Evolutionary conservation across 2,888 invertebrate species (phyloP), one percentile per base, ranked within the genome.

Genomic region (Magallana nippona): DNA sequence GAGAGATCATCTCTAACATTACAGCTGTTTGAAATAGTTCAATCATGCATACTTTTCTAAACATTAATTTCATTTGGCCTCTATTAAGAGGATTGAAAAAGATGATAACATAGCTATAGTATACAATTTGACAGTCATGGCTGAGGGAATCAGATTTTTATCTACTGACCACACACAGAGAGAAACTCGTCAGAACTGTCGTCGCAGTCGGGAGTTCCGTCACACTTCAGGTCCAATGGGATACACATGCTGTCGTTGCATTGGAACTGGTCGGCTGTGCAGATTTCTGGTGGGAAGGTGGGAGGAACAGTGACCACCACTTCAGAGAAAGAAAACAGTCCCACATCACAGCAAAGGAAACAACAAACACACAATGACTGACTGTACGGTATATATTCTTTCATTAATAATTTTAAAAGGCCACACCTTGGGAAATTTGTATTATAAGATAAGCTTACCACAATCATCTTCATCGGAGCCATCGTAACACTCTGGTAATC

Each of bases 391-490:
- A 5, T 8, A 8, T 44, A 8, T 44, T 44, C 44, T 44, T 44
- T 44, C 44, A 44, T 44, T 44, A 5, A 8, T 44, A 44, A 44
- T 10, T 8, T 44, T 44, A 5, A 0, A 44, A 44, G 8, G 44
- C 44, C 5, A 44, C 44, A 5, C 5, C 44, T 44, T 44, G 5
- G 44, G 44, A 44, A 44, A 44, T 44, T 32, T 44, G 44, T 44
- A 8, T 44, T 8, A 44, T 44, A 44, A 44, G 19, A 60, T 60
- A 17, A 60, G 15, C 62, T 19, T 60, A n/a, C 62, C 19, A 60
- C 62, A n/a, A 60, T 8, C 62, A 60, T 60, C 62, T 32, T 98
- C 98, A 94, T 99, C 98, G 0, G 97, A 97, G 62, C 97, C 96
- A 94, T 99, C 98, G 0, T 86, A 86, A 87, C 95, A 94, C 77